A percentile compares a stretch with the other conserved stretches of the same genome.
Conservation (phyloP, 2,888 invertebrate species). For the Parnassius smintheus region DNA sequence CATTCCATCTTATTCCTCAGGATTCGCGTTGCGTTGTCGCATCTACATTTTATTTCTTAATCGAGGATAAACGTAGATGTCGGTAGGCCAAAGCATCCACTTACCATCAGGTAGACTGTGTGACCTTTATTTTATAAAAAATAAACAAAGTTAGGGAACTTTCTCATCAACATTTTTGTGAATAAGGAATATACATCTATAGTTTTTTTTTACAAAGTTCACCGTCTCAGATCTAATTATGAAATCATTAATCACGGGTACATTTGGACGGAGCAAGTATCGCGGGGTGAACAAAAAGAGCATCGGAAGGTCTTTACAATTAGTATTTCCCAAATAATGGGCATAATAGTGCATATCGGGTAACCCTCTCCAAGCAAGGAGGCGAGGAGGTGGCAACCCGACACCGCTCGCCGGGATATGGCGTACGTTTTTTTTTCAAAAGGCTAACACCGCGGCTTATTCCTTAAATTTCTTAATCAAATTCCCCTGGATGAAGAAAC, state of each 20-base stretch:
- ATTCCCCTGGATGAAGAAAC: slow-evolving; percentile 34
- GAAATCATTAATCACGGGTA: slow-evolving; percentile 3
- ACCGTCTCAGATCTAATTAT: slow-evolving; percentile 6
- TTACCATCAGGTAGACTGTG: too few species aligned
- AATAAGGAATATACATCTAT: too few species aligned
- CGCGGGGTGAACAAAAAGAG: slow-evolving; percentile 30
- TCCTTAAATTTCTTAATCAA: slow-evolving; percentile 32
- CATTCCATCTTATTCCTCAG: too few species aligned
- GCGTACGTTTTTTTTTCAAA: slow-evolving; percentile 33
- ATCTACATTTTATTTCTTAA: too few species aligned
- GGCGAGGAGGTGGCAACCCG: slow-evolving; percentile 30
- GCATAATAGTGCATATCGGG: slow-evolving; percentile 40
- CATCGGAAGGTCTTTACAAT: slow-evolving; percentile 35
- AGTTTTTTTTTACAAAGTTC: too few species aligned
- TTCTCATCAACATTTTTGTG: too few species aligned
- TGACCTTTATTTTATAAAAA: too few species aligned
- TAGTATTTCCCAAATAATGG: slow-evolving; percentile 42
- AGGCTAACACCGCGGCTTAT: slow-evolving; percentile 25
- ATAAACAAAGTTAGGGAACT: too few species aligned
- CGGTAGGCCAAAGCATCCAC: too few species aligned
- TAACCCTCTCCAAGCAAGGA: slow-evolving; percentile 28
- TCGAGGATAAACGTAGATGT: too few species aligned
- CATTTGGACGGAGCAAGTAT: slow-evolving; percentile 3
- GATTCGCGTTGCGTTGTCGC: too few species aligned
- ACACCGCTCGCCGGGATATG: slow-evolving; percentile 23